A percentile compares a stretch with the other conserved stretches of the same genome.
Evolutionary conservation across 1,140 invertebrate species (phyloP).

Genomic region (Lepeophtheirus salmonis): DNA sequence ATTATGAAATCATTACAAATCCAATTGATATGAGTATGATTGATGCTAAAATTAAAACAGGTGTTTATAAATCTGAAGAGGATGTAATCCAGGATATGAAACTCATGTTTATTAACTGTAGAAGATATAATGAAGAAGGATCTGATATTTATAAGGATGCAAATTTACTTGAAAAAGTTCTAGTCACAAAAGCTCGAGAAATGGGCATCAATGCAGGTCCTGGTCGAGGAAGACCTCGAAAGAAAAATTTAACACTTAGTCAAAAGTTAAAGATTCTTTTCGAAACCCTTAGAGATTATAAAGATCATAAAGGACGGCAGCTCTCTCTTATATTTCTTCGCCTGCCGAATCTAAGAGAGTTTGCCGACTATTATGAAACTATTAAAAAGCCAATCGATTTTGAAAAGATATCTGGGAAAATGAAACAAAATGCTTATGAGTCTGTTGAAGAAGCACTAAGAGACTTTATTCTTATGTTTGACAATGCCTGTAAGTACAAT

Average conservation of each 20-base stretch:
- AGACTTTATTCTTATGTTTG: slow-evolving; percentile 92
- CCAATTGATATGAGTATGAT: slow-evolving; percentile 91
- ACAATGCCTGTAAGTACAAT: slow-evolving; percentile 98
- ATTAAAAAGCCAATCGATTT: slow-evolving; percentile 95
- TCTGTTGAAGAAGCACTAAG: slow-evolving; percentile 69
- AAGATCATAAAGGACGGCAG: slow-evolving; percentile 63
- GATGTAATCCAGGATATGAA: slow-evolving; percentile 10
- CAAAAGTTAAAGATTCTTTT: slow-evolving; percentile 15
- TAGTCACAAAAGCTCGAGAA: slow-evolving; percentile 64
- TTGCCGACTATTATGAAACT: slow-evolving; percentile 37
- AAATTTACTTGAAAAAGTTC: slow-evolving; percentile 57
- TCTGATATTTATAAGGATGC: slow-evolving; percentile 88
- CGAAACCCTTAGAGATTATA: slow-evolving; percentile 16
- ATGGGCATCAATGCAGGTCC: slow-evolving; percentile 32
- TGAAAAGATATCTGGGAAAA: slow-evolving; percentile 74
- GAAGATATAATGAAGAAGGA: slow-evolving; percentile 86
- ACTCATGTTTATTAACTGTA: slow-evolving; percentile 86
- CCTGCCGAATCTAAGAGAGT: slow-evolving; percentile 32
- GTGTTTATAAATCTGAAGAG: slow-evolving; percentile 10
- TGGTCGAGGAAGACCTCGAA: not conserved
- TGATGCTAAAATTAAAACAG: slow-evolving; percentile 60
- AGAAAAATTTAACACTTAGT: not conserved
- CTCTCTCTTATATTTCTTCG: slow-evolving; percentile 85
- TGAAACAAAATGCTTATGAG: slow-evolving; percentile 55
- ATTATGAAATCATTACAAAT: slow-evolving; percentile 54